Evolutionary conservation across 2,888 invertebrate genomes (phyloP).

Genomic region (Petrophora chlorosata): DNA sequence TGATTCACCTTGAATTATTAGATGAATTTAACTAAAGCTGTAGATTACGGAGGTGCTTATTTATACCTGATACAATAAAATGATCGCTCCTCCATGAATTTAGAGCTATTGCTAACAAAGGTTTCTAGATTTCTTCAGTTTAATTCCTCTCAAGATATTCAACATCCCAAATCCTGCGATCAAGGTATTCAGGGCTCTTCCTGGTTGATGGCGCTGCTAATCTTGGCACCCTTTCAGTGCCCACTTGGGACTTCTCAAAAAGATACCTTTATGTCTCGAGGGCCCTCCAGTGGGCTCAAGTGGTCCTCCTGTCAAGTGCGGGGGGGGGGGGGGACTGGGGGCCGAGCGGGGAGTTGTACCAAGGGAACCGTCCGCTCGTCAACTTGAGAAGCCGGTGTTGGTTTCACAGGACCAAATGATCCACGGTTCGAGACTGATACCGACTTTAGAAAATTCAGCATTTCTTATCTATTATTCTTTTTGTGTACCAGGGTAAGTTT

Average conservation of each 20-base stretch:
- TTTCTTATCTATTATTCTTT: constrained; percentile 57
- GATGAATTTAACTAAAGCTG: no score
- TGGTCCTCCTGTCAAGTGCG: constrained; percentile 29
- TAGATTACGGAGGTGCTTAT: no score
- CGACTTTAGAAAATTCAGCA: constrained; percentile 60
- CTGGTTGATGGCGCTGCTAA: constrained; percentile 39
- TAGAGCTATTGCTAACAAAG: no score
- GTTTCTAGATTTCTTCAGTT: neutral
- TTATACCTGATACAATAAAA: no score
- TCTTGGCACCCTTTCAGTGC: constrained; percentile 45
- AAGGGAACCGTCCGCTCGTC: constrained; percentile 63
- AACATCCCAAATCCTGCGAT: constrained; percentile 4
- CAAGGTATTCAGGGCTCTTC: constrained; percentile 17
- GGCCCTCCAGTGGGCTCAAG: constrained; percentile 47
- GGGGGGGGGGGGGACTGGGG: constrained; percentile 28
- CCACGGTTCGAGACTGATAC: constrained; percentile 76
- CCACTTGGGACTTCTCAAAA: constrained; percentile 57
- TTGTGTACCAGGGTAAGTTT: constrained; percentile 16
- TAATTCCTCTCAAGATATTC: neutral
- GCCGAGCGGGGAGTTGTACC: constrained; percentile 37
- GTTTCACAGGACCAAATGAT: constrained; percentile 54
- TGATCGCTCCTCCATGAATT: no score
- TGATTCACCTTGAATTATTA: no score
- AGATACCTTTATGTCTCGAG: constrained; percentile 64
- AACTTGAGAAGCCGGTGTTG: constrained; percentile 76